Base-by-base conservation (phyloP, 2,888 invertebrate genomes). In the Beris chalybata region DNA sequence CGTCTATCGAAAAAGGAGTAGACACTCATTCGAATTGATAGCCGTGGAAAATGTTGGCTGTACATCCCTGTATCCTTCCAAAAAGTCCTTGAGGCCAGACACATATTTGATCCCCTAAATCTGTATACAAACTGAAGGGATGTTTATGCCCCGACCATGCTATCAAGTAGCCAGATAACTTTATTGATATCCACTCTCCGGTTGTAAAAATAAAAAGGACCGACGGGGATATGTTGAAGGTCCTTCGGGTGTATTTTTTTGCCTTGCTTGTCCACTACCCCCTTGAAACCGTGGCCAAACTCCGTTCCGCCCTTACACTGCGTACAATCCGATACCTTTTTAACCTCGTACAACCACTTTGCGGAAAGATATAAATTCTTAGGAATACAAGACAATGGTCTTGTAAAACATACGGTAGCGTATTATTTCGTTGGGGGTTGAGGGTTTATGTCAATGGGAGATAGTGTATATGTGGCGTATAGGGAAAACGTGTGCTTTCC, bases 321-420 rank as follows among this genome's bases (percentile, higher is more conserved):
- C 22, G 22, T 22, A 38, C 5, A 38, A 38, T 38, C 38, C 38
- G 3, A 64, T 56, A 56, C 48, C 47, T 65, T 22, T 54, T 55
- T 48, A 52, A 7, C 45, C 58, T 55, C 44, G 63, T 61, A 64
- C 53, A 69, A 65, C 54, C 69, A 69, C 67, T 69, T 67, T 69
- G 69, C 59, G 67, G 69, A 59, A 65, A 68, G 50, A 61, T 61
- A 69, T 69, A 69, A 69, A 69, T 69, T 69, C 64, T 67, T 69
- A 52, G 32, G 65, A 48, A 31, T 64, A 69, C 69, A 69, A 69
- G 66, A 57, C 67, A 54, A 69, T 69, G 67, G 67, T 69, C 69
- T 69, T 69, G 69, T 69, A 67, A 65, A 67, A 69, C 69, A 69
- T 65, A 13, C 55, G 38, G 38, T 9, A 38, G 9, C 38, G 9